These are phyloP conservation scores for Neotoxoptera formosana DNA, from an alignment of 1,140 invertebrate genomes.

Conservation along the genomic window DNA sequence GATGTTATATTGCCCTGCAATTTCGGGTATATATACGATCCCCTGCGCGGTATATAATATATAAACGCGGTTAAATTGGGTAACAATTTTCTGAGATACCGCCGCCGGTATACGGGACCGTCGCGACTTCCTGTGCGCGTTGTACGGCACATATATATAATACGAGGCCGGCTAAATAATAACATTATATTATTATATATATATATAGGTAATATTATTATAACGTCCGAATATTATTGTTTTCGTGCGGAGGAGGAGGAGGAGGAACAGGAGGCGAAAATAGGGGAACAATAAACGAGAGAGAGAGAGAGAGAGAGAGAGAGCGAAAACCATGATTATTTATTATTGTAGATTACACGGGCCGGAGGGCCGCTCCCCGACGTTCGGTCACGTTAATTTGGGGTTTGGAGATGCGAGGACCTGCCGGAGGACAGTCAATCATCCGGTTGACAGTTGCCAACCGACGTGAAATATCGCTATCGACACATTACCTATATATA, in stretches of 20 bases:
- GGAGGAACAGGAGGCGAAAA: neutral
- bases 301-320: neutral
- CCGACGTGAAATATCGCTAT: slow-evolving; percentile 50
- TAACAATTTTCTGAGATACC: slow-evolving; percentile 43
- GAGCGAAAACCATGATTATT: slow-evolving; percentile 44
- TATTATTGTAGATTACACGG: slow-evolving; percentile 56
- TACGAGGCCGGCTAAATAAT: neutral
- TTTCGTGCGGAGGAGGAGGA: neutral
- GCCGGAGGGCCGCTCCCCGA: slow-evolving; percentile 49
- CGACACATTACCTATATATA: neutral
- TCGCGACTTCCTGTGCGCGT: slow-evolving; percentile 38
- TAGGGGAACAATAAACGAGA: neutral
- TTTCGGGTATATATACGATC: slow-evolving; percentile 10
- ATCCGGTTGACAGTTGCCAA: slow-evolving; percentile 57
- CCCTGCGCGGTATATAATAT: no score
- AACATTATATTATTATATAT: neutral
- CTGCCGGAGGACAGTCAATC: slow-evolving; percentile 55
- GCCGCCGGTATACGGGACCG: neutral
- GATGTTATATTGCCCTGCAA: neutral
- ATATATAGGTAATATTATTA: neutral
- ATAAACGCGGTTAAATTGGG: slow-evolving; percentile 51
- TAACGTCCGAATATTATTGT: slow-evolving; percentile 50
- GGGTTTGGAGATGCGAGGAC: slow-evolving; percentile 36
- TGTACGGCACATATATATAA: neutral
- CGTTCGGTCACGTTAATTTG: slow-evolving; percentile 47